Percentiles rank a stretch among this genome's conserved stretches.
Conservation (phyloP, 2,888 invertebrate species). For the Ferrisia virgata region DNA sequence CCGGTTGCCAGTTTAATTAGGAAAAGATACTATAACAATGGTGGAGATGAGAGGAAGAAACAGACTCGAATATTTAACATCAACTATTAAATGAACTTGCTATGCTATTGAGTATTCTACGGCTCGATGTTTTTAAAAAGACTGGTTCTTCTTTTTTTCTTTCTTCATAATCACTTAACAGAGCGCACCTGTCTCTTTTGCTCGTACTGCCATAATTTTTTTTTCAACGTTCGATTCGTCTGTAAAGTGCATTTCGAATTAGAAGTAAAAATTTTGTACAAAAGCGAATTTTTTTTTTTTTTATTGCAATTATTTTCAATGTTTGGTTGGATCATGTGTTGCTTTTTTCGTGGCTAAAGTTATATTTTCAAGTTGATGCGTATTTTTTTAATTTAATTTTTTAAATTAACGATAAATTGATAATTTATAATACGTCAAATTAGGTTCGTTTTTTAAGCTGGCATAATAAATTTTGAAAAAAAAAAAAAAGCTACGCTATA, state of each 20-base stretch:
- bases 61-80: slow-evolving; percentile 30
- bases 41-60: slow-evolving; percentile 29
- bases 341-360: background rate
- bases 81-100: slow-evolving; percentile 27
- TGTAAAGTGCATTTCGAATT: background rate
- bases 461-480: too few relatives aligned
- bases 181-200: slow-evolving; percentile 27
- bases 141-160: slow-evolving; percentile 14
- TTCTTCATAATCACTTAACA: background rate
- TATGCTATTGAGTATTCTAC: slow-evolving; percentile 15
- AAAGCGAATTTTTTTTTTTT: background rate
- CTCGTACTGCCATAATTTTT: slow-evolving; percentile 28
- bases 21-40: slow-evolving; percentile 31
- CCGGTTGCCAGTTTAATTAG: slow-evolving; percentile 17
- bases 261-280: background rate
- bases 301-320: background rate
- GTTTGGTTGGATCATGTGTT: background rate
- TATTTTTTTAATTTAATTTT: too few relatives aligned
- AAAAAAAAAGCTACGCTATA: too few relatives aligned
- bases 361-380: too few relatives aligned
- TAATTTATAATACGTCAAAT: too few relatives aligned
- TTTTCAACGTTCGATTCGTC: background rate
- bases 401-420: too few relatives aligned
- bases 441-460: too few relatives aligned
- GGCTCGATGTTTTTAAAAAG: background rate